Base-by-base conservation (phyloP, 2,113 vertebrate species). In the Struthio camelus region DNA sequence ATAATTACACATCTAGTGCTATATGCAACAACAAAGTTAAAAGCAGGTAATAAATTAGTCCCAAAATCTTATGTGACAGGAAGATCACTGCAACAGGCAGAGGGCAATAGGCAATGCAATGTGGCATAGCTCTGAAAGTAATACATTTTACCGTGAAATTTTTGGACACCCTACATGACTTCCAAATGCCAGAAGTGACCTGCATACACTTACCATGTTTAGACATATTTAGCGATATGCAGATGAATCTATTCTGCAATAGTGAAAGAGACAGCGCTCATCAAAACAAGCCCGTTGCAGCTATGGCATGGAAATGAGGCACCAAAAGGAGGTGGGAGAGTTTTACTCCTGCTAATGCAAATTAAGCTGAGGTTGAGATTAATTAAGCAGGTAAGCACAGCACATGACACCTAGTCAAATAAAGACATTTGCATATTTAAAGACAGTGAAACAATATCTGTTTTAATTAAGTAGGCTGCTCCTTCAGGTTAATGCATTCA, bases 381-480 rank as follows among this genome's bases (percentile, higher is more conserved):
- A 96, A 95, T 97, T 95, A 95, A 87, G 89, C 71, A 83, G 71
- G 75, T 90, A 95, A 91, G 62, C 28, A 80, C 53, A 91, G 89
- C 90, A 20, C 89, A 91, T 19, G 90, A 90, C 95, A 96, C 76
- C 53, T 70, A 85, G 75, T 25, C 91, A 94, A 96, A 97, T 96
- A 96, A 95, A 96, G 93, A 95, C 40, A 91, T 95, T 93, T 96
- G 91, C 91, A 94, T 94, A 96, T 94, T 95, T 96, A 97, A 96
- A 91, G 85, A 46, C 89, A 95, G 75, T 51, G 90, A 94, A 96
- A 97, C 94, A 97, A 95, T 96, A 96, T 95, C 94, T 97, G 58
- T 91, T 94, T 97, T 96, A 96, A 96, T 96, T 96, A 95, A 96
- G 87, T 89, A 93, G 95, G 89, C 89, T 96, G 93, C 89, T 97